phyloP scores from a whole-genome alignment of 2,888 invertebrate species.

The Phengaris alcon region DNA sequence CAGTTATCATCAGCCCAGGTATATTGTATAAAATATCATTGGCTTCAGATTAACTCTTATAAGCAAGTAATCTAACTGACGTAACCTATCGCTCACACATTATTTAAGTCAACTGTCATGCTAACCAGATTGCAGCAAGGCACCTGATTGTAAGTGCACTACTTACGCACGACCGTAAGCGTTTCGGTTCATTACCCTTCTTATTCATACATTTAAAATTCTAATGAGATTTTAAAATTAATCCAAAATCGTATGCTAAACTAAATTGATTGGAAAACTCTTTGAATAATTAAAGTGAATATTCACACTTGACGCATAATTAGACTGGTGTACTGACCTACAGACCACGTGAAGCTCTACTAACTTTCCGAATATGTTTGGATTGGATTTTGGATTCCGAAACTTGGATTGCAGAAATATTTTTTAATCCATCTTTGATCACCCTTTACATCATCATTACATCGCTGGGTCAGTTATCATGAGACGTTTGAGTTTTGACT shows the following conservation, averaged over 20 bases:
- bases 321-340: slow-evolving; percentile 2
- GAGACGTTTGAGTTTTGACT: background rate
- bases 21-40: too few species aligned
- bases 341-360: background rate
- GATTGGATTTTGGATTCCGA: too few species aligned
- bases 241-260: slow-evolving; percentile 12
- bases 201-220: slow-evolving; percentile 1
- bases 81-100: too few species aligned
- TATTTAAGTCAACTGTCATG: background rate
- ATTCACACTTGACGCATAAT: background rate
- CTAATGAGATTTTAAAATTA: background rate
- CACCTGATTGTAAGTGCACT: background rate
- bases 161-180: background rate
- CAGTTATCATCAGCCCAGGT: too few species aligned
- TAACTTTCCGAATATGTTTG: background rate
- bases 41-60: too few species aligned
- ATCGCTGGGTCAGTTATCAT: too few species aligned
- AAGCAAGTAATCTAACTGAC: background rate
- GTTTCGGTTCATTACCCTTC: background rate
- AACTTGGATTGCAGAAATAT: background rate
- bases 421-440: background rate
- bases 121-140: background rate
- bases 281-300: background rate
- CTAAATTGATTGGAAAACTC: slow-evolving; percentile 9
- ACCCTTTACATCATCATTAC: too few species aligned